These are phyloP conservation scores for Phylloscopus collybita DNA, from an alignment of 2,797 vertebrate genomes.

Conservation along the genomic window DNA sequence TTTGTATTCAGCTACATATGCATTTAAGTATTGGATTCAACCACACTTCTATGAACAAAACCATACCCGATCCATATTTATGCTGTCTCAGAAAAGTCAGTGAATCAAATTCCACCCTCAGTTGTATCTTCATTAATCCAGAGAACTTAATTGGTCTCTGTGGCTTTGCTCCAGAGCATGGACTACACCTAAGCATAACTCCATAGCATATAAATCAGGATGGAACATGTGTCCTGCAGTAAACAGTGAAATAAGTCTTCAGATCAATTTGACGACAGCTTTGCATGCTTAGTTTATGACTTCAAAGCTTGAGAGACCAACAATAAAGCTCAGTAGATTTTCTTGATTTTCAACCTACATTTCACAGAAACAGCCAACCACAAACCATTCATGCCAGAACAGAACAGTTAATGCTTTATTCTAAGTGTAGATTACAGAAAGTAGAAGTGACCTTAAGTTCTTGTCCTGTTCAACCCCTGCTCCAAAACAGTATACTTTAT, in stretches of 20 bases:
- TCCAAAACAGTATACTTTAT: neutral
- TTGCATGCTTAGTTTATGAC: neutral
- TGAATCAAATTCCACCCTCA: neutral
- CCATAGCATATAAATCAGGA: neutral
- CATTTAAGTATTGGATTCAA: neutral
- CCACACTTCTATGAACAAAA: neutral
- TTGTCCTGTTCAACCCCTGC: too few species aligned
- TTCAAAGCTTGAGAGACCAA: neutral
- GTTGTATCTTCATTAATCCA: neutral
- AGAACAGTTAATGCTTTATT: neutral
- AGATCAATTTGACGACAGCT: neutral
- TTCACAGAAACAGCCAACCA: neutral
- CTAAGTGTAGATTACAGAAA: neutral
- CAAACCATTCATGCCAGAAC: neutral
- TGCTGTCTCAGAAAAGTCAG: neutral
- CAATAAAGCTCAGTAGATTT: neutral
- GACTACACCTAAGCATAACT: neutral
- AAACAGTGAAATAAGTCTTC: neutral
- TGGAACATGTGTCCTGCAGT: neutral
- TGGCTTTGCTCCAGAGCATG: neutral
- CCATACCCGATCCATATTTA: neutral
- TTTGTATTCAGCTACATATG: neutral
- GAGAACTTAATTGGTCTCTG: neutral
- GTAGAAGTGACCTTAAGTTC: neutral
- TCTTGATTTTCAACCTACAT: neutral